Percentiles rank a stretch among this genome's conserved stretches.
Conservation (phyloP, 2,888 invertebrate genomes). For the Halictus quadricinctus region DNA sequence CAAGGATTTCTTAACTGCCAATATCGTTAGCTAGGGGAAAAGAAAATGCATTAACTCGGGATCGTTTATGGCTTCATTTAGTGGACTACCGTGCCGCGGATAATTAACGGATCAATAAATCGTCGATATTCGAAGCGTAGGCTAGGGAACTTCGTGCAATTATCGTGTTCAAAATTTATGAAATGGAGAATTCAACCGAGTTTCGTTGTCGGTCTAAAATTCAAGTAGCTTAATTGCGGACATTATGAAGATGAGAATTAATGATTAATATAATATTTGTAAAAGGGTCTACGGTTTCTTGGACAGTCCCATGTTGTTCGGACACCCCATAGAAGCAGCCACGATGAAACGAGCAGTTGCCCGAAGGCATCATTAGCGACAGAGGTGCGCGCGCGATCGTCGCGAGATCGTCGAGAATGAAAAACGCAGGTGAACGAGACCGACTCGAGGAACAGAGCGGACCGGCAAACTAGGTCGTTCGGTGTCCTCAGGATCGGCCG, state of each 20-base stretch:
- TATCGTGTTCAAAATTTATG: not conserved
- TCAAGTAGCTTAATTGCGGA: not conserved
- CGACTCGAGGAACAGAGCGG: slow-evolving; percentile 26
- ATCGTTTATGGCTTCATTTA: not conserved
- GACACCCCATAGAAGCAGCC: not conserved
- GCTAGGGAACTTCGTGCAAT: not conserved
- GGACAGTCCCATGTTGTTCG: not conserved
- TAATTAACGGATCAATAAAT: not conserved
- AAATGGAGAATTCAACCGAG: not conserved
- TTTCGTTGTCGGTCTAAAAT: not conserved
- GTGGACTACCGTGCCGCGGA: not conserved
- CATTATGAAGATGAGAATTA: not conserved
- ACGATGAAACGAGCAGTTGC: not conserved
- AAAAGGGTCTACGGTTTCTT: not conserved
- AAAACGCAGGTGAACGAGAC: slow-evolving; percentile 47
- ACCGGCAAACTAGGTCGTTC: slow-evolving; percentile 68
- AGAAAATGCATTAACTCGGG: slow-evolving; percentile 3
- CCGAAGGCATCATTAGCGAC: not conserved
- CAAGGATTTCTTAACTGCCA: not conserved
- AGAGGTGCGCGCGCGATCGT: not conserved
- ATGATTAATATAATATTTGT: not conserved
- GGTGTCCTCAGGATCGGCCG: slow-evolving; percentile 69
- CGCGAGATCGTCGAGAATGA: slow-evolving; percentile 34
- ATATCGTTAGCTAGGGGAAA: not conserved
- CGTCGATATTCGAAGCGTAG: not conserved